These are phyloP conservation scores for Seira musarum DNA, from an alignment of 2,888 invertebrate species.

Conservation along the genomic window DNA sequence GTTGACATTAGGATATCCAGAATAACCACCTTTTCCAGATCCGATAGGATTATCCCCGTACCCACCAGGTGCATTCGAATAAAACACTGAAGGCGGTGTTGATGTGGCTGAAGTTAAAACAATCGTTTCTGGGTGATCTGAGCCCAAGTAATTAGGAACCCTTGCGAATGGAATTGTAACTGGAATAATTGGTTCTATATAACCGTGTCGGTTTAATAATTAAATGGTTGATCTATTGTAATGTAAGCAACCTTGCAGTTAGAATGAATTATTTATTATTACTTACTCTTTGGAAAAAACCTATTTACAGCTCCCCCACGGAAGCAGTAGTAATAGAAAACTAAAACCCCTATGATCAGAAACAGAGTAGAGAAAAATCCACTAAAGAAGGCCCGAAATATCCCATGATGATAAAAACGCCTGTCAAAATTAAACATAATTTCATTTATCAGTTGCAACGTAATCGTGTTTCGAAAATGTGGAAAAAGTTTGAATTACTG, in stretches of 20 bases:
- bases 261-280: neutral
- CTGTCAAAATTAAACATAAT: neutral
- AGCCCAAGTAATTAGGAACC: constrained; percentile 19
- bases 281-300: constrained; percentile 29
- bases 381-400: constrained; percentile 37
- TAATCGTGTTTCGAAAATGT: too few relatives aligned
- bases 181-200: constrained; percentile 34
- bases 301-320: neutral
- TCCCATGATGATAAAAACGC: constrained; percentile 31
- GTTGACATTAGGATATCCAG: too few relatives aligned
- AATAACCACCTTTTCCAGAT: too few relatives aligned
- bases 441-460: too few relatives aligned
- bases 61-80: constrained; percentile 23
- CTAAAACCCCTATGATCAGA: constrained; percentile 32
- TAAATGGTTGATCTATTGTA: neutral
- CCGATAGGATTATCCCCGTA: neutral
- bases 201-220: neutral
- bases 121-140: constrained; percentile 31
- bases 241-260: neutral
- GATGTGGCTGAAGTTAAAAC: constrained; percentile 19
- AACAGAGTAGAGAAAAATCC: constrained; percentile 41
- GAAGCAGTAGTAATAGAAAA: constrained; percentile 33
- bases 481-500: neutral
- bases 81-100: constrained; percentile 28
- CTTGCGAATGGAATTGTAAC: constrained; percentile 40